These are phyloP conservation scores for Cinara cedri DNA, from an alignment of 2,888 invertebrate genomes.

Conservation along the genomic window DNA sequence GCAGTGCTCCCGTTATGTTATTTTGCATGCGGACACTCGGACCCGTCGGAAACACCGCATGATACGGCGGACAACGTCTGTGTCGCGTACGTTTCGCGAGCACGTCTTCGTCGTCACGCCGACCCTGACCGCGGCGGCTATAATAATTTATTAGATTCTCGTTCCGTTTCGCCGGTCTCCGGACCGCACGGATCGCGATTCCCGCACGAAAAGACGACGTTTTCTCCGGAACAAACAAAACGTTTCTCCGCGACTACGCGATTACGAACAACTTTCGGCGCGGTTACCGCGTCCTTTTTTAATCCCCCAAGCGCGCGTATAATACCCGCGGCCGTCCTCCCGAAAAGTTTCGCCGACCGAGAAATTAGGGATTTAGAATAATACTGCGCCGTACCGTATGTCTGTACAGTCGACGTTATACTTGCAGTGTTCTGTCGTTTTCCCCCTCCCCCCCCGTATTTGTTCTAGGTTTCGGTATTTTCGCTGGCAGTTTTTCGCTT, in stretches of 20 bases:
- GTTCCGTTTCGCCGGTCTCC: neutral
- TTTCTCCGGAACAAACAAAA: constrained; percentile 5
- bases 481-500: neutral
- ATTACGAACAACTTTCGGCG: constrained; percentile 10
- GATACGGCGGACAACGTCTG: too few relatives aligned
- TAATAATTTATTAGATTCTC: too few relatives aligned
- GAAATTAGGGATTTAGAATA: constrained; percentile 1
- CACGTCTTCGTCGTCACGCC: too few relatives aligned
- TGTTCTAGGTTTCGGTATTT: too few relatives aligned
- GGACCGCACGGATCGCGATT: neutral
- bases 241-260: constrained; percentile 15
- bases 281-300: constrained; percentile 3
- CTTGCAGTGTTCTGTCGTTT: too few relatives aligned
- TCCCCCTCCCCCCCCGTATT: too few relatives aligned
- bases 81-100: too few relatives aligned
- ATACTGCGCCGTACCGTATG: too few relatives aligned
- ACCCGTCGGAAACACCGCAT: too few relatives aligned
- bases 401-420: neutral
- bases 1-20: too few relatives aligned
- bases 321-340: neutral
- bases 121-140: too few relatives aligned
- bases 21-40: too few relatives aligned
- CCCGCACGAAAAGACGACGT: neutral
- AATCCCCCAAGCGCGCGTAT: constrained; percentile 1
- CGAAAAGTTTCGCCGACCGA: neutral